A percentile compares a stretch with the other conserved stretches of the same genome.
phyloP scores from a whole-genome alignment of 1,140 invertebrate genomes.

The Cheumatopsyche charites region DNA sequence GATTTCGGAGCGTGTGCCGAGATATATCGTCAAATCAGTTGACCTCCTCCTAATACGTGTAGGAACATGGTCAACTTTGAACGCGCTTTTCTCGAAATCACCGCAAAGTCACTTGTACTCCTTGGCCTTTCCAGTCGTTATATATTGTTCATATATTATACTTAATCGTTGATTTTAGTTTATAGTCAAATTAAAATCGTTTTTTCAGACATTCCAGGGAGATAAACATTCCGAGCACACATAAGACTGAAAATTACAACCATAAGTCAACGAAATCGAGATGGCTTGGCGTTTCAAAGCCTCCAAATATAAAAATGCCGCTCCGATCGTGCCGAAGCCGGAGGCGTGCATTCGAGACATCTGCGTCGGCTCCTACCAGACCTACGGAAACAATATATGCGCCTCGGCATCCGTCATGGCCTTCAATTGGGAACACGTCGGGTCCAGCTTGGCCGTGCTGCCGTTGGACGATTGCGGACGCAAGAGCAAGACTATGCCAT shows the following conservation, averaged over 20 bases:
- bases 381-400: conserved; percentile 92
- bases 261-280: conserved; percentile 49
- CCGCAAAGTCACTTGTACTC: too few relatives aligned
- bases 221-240: neutral
- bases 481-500: conserved; percentile 83
- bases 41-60: too few relatives aligned
- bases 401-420: conserved; percentile 92
- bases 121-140: too few relatives aligned
- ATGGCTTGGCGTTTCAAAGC: conserved; percentile 97
- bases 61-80: too few relatives aligned
- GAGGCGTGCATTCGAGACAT: conserved; percentile 90
- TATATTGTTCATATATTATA: too few relatives aligned
- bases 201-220: conserved; percentile 3
- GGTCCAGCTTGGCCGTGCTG: conserved; percentile 85
- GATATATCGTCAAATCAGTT: too few relatives aligned
- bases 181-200: too few relatives aligned
- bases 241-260: neutral
- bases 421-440: conserved; percentile 88
- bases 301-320: conserved; percentile 96
- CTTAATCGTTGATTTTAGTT: too few relatives aligned
- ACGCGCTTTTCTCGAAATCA: too few relatives aligned
- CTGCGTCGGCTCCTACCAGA: conserved; percentile 87
- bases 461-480: conserved; percentile 85
- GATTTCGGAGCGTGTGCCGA: too few relatives aligned
- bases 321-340: conserved; percentile 89